Evolutionary conservation across 1,140 invertebrate species (phyloP), one percentile per base, ranked within the genome.

Genomic region (Heliconius hermathena): DNA sequence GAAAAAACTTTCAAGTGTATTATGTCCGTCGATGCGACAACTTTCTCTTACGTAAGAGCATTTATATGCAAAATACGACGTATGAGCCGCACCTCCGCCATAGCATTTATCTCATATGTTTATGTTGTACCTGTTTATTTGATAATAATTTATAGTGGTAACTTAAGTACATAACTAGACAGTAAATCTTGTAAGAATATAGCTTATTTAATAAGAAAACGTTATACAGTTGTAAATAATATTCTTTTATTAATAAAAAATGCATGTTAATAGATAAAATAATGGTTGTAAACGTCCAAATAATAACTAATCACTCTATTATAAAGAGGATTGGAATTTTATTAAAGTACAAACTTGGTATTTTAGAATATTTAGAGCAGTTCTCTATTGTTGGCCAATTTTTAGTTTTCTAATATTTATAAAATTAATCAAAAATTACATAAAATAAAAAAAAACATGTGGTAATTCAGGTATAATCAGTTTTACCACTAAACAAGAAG

Each of bases 21-120:
- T 75, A 36, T 38, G 78, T 74, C 57, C 60, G 60, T 13, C 60
- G 26, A 66, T 66, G 60, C 60, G 60, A 66, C 60, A 46, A 75
- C 78, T 79, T 79, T 79, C 78, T 73, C 78, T 79, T 79, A 79
- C 78, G 72, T 74, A 79, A 75, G 57, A 29, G 38, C 22, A 57
- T 75, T 79, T 79, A 79, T 79, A 79, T 79, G 78, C 70, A 74
- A 79, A 79, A 74, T 74, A 66, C 60, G 60, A 66, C 26, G 60
- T 29, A 60, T 20, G 52, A 73, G 41, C 73, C 78, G 13, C 78
- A 41, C 57, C 73, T 54, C 8, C 46, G 54, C n/a, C n/a, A 57
- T 57, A 57, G 5, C 54, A 22, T 57, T 57, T 57, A 22, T 57
- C n/a, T 57, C n/a, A 57, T 57, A 57, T 57, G 54, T 57, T 57